Conservation (phyloP, 2,888 invertebrate genomes). For the Drosophila setosimentum region DNA sequence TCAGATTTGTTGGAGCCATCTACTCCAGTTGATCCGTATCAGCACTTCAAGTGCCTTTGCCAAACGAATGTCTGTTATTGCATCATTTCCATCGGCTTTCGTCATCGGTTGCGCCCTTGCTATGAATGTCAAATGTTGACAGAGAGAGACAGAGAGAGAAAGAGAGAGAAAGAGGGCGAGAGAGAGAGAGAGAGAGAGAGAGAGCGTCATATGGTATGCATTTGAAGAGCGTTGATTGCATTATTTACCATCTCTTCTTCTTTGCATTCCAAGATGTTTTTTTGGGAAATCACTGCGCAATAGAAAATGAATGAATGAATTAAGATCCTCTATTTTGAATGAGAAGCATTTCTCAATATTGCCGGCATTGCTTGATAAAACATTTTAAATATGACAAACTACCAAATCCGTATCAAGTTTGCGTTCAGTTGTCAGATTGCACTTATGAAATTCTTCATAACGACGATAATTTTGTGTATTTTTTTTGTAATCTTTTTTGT, state of each 20-base stretch:
- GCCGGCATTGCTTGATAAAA: too few relatives aligned
- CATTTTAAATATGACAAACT: background rate
- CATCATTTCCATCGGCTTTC: background rate
- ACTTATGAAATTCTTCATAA: background rate
- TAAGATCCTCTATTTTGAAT: too few relatives aligned
- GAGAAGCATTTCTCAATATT: background rate
- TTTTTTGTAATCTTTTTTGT: too few relatives aligned
- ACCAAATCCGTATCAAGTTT: background rate
- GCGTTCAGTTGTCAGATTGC: background rate
- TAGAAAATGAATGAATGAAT: too few relatives aligned
- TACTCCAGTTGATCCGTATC: background rate
- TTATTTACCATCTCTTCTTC: background rate
- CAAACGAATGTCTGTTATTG: background rate
- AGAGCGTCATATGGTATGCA: background rate
- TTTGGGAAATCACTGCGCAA: background rate
- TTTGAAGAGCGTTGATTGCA: background rate
- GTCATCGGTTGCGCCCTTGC: background rate
- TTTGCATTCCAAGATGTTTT: background rate
- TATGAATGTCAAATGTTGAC: background rate
- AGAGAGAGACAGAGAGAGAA: background rate
- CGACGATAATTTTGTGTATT: slow-evolving; percentile 11
- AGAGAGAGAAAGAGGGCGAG: background rate
- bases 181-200: background rate
- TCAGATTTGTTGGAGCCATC: background rate
- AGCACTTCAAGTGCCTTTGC: background rate